Evolutionary conservation across 2,113 vertebrate genomes (phyloP), one percentile per base, ranked within the genome.

Genomic region (Junco hyemalis): DNA sequence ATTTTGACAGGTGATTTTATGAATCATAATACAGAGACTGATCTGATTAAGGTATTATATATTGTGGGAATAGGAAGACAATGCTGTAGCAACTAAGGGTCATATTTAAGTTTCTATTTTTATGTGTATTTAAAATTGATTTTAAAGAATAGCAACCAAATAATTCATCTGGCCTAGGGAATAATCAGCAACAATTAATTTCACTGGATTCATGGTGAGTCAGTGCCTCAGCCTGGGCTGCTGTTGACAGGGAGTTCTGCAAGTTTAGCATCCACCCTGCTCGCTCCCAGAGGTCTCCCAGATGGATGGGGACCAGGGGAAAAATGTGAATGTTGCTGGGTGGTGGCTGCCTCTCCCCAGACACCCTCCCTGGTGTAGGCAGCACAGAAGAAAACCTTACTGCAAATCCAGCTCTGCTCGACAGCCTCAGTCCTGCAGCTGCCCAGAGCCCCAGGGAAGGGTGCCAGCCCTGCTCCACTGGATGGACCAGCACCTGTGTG

Each of bases 401-500:
- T n/a, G 10, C 40, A 73, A 81, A 59, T 15, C 16, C 64, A 61
- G 0, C 28, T 53, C 12, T 76, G 22, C 2, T 4, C 15, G 44
- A 15, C 5, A 74, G 15, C 48, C 38, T 40, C 40, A 40, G 40
- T 40, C 12, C 13, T 68, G 63, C 25, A 21, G 51, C 42, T 51
- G 20, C 40, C 60, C 69, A 24, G 53, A 76, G 42, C 23, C 18
- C 47, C 63, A 7, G 25, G 24, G 18, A 48, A 50, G 51, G 18
- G 9, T 2, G n/a, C 9, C 54, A 72, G 38, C 38, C 8, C 24
- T 4, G 38, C n/a, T 12, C 23, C 3, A 3, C 35, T 5, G 31
- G 31, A 59, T 5, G 45, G 36, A 45, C 13, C 47, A 53, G 53
- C 1, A 2, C 8, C 19, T 17, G 4, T n/a, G 4, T 5, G 14